These are phyloP conservation scores for Thermophis baileyi DNA, from an alignment of 2,113 vertebrate genomes.

Conservation along the genomic window DNA sequence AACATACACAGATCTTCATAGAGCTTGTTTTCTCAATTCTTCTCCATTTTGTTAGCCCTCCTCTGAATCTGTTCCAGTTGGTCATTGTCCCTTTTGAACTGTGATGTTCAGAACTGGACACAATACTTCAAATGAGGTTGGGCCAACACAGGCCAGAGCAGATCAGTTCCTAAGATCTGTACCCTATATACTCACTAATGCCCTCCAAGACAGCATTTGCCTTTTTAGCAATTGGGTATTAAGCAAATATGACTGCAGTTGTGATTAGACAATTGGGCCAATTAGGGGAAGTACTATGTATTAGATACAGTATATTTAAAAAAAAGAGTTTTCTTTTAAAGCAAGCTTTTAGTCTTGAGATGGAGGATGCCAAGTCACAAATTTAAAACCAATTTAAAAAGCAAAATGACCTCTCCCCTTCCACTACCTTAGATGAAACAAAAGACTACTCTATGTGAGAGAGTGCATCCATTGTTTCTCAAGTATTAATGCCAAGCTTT, in stretches of 20 bases:
- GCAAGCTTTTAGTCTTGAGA: background rate
- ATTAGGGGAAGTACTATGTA: background rate
- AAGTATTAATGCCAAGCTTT: background rate
- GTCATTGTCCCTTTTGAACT: background rate
- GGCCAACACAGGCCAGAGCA: background rate
- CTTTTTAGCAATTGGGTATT: background rate
- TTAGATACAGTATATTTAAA: background rate
- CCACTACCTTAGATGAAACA: background rate
- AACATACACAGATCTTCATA: background rate
- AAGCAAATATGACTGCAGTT: background rate
- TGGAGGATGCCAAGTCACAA: background rate
- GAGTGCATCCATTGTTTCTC: background rate
- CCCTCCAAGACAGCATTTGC: background rate
- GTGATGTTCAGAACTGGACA: background rate
- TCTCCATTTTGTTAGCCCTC: background rate
- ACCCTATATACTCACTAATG: background rate
- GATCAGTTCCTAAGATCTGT: background rate
- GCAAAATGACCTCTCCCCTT: background rate
- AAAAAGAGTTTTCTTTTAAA: background rate
- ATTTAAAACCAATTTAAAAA: background rate
- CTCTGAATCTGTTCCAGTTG: background rate
- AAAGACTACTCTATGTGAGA: background rate
- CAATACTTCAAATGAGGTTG: background rate
- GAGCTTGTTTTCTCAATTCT: background rate
- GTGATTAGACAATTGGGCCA: background rate